These are phyloP conservation scores for Oligia fasciuncula DNA, from an alignment of 2,888 invertebrate genomes.

Conservation along the genomic window DNA sequence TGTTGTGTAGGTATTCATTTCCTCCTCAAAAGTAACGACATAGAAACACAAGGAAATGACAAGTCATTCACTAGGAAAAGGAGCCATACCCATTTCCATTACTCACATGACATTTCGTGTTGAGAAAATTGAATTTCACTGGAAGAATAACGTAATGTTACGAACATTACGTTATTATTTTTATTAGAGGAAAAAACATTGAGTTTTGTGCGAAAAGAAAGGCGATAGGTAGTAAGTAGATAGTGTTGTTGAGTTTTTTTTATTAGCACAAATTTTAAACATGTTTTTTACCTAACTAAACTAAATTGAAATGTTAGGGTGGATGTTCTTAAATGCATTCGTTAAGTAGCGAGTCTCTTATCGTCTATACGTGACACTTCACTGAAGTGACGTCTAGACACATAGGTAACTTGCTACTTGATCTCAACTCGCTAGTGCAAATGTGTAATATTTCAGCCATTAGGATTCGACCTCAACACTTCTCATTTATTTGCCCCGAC, in stretches of 20 bases:
- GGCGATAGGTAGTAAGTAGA: neutral
- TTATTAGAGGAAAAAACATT: conserved; percentile 7
- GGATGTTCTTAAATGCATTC: neutral
- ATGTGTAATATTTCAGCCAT: no score
- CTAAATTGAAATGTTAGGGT: neutral
- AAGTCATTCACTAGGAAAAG: conserved; percentile 56
- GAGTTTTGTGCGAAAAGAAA: conserved; percentile 3
- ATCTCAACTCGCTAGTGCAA: no score
- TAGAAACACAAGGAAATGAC: conserved; percentile 50
- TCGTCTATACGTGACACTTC: no score
- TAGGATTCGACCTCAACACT: no score
- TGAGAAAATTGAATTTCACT: conserved; percentile 74
- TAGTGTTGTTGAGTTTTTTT: neutral
- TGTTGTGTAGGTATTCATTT: no score
- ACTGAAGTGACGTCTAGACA: no score
- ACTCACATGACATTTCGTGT: conserved; percentile 78
- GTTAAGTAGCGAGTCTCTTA: no score
- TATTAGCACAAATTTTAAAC: neutral
- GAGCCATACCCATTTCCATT: conserved; percentile 43
- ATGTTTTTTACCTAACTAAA: neutral
- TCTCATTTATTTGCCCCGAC: no score
- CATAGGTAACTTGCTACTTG: no score
- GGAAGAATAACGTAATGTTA: conserved; percentile 52
- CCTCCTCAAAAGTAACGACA: conserved; percentile 12
- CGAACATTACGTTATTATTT: no score